Base-by-base conservation (phyloP, 1,140 invertebrate genomes). In the Calephelis virginiensis region DNA sequence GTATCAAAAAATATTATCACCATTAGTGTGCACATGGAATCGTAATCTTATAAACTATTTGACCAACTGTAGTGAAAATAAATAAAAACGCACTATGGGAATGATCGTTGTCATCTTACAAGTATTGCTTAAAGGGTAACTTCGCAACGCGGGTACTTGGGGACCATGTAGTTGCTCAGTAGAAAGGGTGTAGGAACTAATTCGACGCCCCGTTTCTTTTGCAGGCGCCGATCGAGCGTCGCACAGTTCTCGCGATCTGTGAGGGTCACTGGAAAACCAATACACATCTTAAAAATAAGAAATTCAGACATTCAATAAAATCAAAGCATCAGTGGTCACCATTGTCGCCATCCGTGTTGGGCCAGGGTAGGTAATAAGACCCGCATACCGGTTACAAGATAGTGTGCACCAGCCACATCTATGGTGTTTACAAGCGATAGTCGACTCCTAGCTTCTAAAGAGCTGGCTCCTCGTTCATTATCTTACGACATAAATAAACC, bases 161-260 rank as follows among this genome's bases (percentile, higher is more conserved):
- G 64, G 9, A 78, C 78, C 11, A 76, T 84, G 69, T 90, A 90
- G 71, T 92, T 91, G 78, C 89, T 90, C 47, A 92, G 80, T 71
- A 90, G 74, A 73, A 91, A 90, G 56, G 89, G 89, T 47, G 90
- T 90, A 71, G 90, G 90, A 76, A 91, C 86, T 71, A 88, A 76
- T 66, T 92, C 86, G 71, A 81, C 71, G 61, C 80, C 75, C 38
- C 79, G 80, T 59, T 76, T 72, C 46, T 61, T 70, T 11, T 70
- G 73, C 49, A 76, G 68, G 8, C 68, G 71, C 13, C 80, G 78
- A 64, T 73, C 74, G 13, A 86, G 62, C 6, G 83, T 81, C 61
- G 72, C 73, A 47, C 71, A 76, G 64, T 68, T 69, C 13, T 82
- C 71, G 12, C 76, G 67, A 40, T 72, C 73, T 28, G 68, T 66